Percentiles rank a stretch among this genome's conserved stretches.
These are phyloP conservation scores for Eupithecia centaureata DNA, from an alignment of 2,888 invertebrate genomes.

Conservation along the genomic window DNA sequence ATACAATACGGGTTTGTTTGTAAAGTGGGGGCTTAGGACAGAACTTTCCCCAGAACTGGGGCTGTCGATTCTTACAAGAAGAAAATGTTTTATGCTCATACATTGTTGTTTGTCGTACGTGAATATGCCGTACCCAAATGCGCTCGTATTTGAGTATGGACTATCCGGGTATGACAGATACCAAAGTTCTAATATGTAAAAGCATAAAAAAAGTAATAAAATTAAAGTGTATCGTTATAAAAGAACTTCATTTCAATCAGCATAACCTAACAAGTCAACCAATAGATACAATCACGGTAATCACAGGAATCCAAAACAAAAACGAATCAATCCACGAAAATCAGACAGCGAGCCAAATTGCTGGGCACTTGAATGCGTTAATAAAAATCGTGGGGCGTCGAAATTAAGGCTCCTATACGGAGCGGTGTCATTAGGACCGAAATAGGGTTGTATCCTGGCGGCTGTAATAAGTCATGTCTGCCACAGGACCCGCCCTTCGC, in stretches of 20 bases:
- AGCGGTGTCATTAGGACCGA: slow-evolving; percentile 80
- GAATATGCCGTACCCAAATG: not conserved
- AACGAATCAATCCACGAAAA: slow-evolving; percentile 45
- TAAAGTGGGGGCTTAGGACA: not conserved
- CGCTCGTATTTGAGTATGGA: not conserved
- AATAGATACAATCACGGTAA: slow-evolving; percentile 24
- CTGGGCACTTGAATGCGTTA: slow-evolving; percentile 76
- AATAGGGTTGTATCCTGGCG: slow-evolving; percentile 83
- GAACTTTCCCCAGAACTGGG: slow-evolving; percentile 9
- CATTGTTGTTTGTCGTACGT: not conserved
- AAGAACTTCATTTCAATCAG: not conserved
- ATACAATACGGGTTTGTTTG: slow-evolving; percentile 21
- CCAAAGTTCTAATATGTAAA: not conserved
- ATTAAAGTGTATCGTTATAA: not conserved
- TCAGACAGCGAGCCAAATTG: slow-evolving; percentile 56
- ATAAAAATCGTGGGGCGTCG: slow-evolving; percentile 81
- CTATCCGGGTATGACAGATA: not conserved
- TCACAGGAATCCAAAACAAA: slow-evolving; percentile 39
- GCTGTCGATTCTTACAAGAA: not conserved
- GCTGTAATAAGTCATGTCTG: slow-evolving; percentile 83
- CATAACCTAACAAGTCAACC: slow-evolving; percentile 8
- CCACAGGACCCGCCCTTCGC: slow-evolving; percentile 69
- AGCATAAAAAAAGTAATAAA: no score
- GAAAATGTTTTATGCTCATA: not conserved
- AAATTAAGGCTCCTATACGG: slow-evolving; percentile 79